Base-by-base conservation (phyloP, 2,113 vertebrate species). In the Gadus chalcogrammus region DNA sequence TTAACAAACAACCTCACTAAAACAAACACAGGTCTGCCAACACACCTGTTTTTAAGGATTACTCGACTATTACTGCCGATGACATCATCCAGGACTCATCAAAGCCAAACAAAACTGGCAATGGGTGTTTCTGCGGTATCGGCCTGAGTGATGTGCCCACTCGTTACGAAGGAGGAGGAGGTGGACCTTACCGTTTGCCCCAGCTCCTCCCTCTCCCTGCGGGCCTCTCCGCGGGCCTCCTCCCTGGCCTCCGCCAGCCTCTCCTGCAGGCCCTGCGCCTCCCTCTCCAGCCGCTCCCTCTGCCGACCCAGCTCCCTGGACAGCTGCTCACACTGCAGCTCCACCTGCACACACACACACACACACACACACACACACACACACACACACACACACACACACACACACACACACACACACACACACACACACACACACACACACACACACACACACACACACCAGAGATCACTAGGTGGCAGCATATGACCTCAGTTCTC, bases 241-340 rank as follows among this genome's bases (percentile, higher is more conserved):
- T 94, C 93, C 85, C 89, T 93, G 69, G 95, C 95, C 68, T 75
- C 80, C 38, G 87, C 53, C 64, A 94, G 88, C 79, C 92, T 95
- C 78, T 88, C 88, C 70, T 93, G 79, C 73, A 94, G 88, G 22
- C 74, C 80, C 20, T 86, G 83, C 42, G 94, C 74, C 17, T 96
- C 94, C 72, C 75, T 93, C 74, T 93, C 93, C 24, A 94, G 82
- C 8, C 91, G 89, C 53, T 92, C 93, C 64, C 91, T 91, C 74
- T 93, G 94, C 62, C 91, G 90, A 61, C 86, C 80, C 74, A 98
- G 84, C 59, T 97, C 95, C 63, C 82, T 93, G 86, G 87, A 93
- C 74, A 98, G 62, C 77, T 96, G 95, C 67, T 96, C 93, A 87
- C 92, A 95, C 70, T 94, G 92, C 61, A 95, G 91, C 69, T 94